phyloP scores from a whole-genome alignment of 2,888 invertebrate species.

The Trissolcus brochymenae region DNA sequence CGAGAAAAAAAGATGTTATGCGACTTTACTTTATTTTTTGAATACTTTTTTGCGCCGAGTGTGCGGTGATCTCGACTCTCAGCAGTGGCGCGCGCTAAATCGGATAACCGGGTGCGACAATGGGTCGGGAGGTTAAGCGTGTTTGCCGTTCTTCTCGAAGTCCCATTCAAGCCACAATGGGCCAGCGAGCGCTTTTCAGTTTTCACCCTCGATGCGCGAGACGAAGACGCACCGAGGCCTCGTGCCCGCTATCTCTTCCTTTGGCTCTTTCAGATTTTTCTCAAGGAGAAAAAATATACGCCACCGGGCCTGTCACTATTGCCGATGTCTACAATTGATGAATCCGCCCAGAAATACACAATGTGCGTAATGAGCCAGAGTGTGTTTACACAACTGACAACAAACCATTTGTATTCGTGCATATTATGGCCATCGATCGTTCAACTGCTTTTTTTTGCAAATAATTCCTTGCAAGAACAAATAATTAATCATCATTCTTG shows the following conservation, averaged over 20 bases:
- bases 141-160: constrained; percentile 75
- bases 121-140: constrained; percentile 74
- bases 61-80: constrained; percentile 42
- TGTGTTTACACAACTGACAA: constrained; percentile 70
- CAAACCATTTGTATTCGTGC: constrained; percentile 64
- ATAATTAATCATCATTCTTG: too few relatives aligned
- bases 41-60: constrained; percentile 15
- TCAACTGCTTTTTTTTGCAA: constrained; percentile 21
- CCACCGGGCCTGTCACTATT: constrained; percentile 63
- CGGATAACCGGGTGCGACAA: constrained; percentile 74
- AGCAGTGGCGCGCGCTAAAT: constrained; percentile 66
- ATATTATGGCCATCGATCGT: constrained; percentile 33
- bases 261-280: constrained; percentile 38
- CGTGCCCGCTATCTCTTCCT: constrained; percentile 32
- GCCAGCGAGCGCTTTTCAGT: constrained; percentile 68
- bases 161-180: constrained; percentile 73
- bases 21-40: constrained; percentile 20
- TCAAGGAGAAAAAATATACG: constrained; percentile 39
- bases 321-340: constrained; percentile 37
- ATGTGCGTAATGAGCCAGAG: constrained; percentile 73
- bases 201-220: constrained; percentile 54
- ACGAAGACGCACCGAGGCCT: constrained; percentile 33
- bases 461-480: constrained; percentile 2
- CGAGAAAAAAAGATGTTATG: background rate
- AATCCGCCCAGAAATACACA: constrained; percentile 64